These are phyloP conservation scores for Smittia aterrima DNA, from an alignment of 2,888 invertebrate species.

Conservation along the genomic window DNA sequence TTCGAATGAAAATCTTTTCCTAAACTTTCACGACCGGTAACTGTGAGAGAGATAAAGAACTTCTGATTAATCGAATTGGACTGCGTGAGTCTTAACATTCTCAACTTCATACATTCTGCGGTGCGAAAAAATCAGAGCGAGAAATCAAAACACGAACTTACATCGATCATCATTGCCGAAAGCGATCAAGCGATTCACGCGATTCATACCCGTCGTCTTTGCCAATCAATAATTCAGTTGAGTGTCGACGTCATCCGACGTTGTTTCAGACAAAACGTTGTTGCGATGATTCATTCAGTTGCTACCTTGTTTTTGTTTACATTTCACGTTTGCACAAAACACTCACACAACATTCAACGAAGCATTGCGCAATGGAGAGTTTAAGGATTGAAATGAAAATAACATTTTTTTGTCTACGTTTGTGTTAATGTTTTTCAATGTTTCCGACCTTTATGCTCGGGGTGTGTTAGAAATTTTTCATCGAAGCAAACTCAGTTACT, in stretches of 20 bases:
- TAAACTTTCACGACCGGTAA: too few species aligned
- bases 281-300: conserved; percentile 13
- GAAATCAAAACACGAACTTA: too few species aligned
- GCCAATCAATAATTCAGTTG: conserved; percentile 4
- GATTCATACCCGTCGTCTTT: not conserved
- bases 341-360: not conserved
- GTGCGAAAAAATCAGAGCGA: too few species aligned
- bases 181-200: not conserved
- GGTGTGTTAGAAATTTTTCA: not conserved
- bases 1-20: too few species aligned
- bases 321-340: not conserved
- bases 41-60: too few species aligned
- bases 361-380: not conserved
- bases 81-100: too few species aligned
- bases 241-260: not conserved
- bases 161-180: too few species aligned
- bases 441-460: not conserved
- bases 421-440: not conserved
- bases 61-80: too few species aligned
- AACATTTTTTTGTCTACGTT: not conserved
- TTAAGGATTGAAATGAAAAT: not conserved
- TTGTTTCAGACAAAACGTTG: not conserved
- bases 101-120: too few species aligned
- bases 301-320: conserved; percentile 20
- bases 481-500: not conserved